Percentiles rank a stretch among this genome's conserved stretches.
phyloP scores from a whole-genome alignment of 2,113 vertebrate genomes.

The Acrocephalus kingi region DNA sequence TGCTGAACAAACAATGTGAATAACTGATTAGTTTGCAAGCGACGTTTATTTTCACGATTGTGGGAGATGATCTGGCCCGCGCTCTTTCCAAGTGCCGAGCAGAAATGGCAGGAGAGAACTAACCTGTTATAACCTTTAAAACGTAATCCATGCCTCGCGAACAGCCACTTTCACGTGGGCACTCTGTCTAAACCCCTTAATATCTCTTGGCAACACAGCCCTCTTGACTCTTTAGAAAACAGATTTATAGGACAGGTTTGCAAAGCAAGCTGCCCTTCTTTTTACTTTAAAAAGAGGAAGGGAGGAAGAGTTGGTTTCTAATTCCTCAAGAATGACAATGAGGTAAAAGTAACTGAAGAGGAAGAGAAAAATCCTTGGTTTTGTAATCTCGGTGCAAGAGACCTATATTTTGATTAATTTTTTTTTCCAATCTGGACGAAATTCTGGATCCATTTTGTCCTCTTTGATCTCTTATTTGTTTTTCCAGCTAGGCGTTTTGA shows the following conservation, averaged over 20 bases:
- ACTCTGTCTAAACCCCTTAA: constrained; percentile 47
- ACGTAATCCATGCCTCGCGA: background rate
- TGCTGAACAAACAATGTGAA: constrained; percentile 29
- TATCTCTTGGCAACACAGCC: constrained; percentile 49
- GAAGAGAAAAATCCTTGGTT: background rate
- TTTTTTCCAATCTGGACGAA: constrained; percentile 8
- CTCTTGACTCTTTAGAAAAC: constrained; percentile 17
- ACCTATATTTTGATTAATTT: background rate
- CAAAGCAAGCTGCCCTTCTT: background rate
- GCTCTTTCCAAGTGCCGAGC: background rate
- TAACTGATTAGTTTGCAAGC: constrained; percentile 22
- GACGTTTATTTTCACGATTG: constrained; percentile 7
- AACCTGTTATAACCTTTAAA: constrained; percentile 31
- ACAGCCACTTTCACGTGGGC: constrained; percentile 45
- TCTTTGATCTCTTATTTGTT: constrained; percentile 74
- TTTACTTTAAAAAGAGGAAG: background rate
- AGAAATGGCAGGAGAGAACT: constrained; percentile 4
- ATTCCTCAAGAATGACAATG: background rate
- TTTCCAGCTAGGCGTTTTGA: constrained; percentile 66
- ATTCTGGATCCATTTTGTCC: constrained; percentile 60
- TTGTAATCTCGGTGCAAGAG: background rate
- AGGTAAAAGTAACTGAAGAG: constrained; percentile 1
- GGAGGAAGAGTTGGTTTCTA: background rate
- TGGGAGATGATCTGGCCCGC: background rate
- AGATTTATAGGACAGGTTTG: constrained; percentile 6